A percentile compares a stretch with the other conserved stretches of the same genome.
These are phyloP conservation scores for Sparidentex hasta DNA, from an alignment of 2,797 vertebrate species.

Conservation along the genomic window DNA sequence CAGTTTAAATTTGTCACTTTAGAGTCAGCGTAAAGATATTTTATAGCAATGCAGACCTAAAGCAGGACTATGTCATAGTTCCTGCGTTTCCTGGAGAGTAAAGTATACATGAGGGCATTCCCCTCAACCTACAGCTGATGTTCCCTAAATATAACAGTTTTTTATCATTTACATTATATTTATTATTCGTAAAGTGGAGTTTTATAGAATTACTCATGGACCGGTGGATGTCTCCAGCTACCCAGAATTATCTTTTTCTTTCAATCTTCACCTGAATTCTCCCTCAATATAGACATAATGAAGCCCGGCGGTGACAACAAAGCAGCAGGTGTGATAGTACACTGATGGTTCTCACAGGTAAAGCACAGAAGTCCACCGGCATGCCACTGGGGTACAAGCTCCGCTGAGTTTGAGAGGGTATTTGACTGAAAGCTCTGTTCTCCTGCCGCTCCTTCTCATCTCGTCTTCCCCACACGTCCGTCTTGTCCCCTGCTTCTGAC, in stretches of 20 bases:
- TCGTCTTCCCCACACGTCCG: conserved; percentile 64
- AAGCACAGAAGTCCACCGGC: conserved; percentile 36
- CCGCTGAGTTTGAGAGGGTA: conserved; percentile 32
- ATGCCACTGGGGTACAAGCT: conserved; percentile 40
- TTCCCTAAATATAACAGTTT: not conserved
- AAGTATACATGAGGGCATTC: not conserved
- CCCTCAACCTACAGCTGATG: not conserved
- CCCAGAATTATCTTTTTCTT: not conserved
- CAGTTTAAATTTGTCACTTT: not conserved
- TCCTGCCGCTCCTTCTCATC: conserved; percentile 59
- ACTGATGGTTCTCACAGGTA: conserved; percentile 42
- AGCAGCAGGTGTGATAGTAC: conserved; percentile 11
- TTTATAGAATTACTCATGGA: not conserved
- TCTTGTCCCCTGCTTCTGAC: conserved; percentile 73
- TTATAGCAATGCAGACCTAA: not conserved
- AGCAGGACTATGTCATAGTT: not conserved
- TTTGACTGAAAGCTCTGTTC: conserved; percentile 64
- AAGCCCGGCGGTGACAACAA: not conserved
- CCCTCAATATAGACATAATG: not conserved
- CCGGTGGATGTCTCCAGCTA: not conserved
- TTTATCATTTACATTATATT: not conserved
- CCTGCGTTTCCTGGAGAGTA: not conserved
- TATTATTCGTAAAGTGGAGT: not conserved
- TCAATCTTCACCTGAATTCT: not conserved
- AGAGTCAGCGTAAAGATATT: conserved; percentile 12